Percentiles rank a stretch among this genome's conserved stretches.
Conservation (phyloP, 2,797 vertebrate genomes). For the Muscicapa striata region DNA sequence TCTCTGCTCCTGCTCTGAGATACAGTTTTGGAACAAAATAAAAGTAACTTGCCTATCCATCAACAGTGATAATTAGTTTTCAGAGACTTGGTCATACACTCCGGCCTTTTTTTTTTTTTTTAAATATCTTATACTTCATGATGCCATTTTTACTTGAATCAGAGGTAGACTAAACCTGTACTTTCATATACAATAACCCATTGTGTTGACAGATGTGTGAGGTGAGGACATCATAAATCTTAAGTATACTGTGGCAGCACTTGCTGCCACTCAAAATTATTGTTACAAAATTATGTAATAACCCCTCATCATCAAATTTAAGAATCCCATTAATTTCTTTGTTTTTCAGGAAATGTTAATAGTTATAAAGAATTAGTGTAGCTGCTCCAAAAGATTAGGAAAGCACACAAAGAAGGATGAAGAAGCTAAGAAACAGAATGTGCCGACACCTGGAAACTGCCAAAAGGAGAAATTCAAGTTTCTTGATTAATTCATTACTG, state of each 20-base stretch:
- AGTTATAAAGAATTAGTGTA: background rate
- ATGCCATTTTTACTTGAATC: background rate
- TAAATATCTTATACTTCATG: background rate
- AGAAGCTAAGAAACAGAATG: background rate
- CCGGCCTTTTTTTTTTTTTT: rapidly evolving
- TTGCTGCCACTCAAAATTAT: background rate
- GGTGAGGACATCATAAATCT: background rate
- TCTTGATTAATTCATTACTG: background rate
- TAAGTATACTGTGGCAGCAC: background rate
- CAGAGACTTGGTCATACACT: background rate
- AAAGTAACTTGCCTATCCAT: background rate
- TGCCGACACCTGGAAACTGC: background rate
- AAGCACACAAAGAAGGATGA: background rate
- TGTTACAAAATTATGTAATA: background rate
- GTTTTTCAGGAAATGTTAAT: background rate
- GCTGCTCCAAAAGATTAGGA: background rate
- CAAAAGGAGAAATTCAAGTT: background rate
- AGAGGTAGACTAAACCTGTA: background rate
- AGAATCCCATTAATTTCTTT: rapidly evolving
- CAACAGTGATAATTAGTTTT: background rate
- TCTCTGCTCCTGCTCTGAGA: background rate
- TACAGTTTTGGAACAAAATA: background rate
- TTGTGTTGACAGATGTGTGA: background rate
- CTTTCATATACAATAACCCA: background rate
- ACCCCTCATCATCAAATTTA: background rate